phyloP scores from a whole-genome alignment of 2,888 invertebrate species.

The Serripes groenlandicus region DNA sequence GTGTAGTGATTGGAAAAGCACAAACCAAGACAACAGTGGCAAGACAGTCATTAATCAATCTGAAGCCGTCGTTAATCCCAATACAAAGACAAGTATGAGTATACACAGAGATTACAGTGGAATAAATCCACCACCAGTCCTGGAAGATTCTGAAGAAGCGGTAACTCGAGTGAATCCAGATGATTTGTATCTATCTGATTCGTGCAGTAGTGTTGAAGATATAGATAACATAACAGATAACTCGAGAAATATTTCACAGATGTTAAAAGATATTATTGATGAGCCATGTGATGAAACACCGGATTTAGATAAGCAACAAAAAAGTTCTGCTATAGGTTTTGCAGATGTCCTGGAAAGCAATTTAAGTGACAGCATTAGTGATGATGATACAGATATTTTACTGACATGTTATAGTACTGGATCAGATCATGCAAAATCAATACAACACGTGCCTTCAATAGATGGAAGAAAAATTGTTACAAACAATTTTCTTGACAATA shows the following conservation, averaged over 20 bases:
- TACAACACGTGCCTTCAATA: background rate
- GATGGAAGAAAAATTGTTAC: background rate
- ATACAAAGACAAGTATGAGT: background rate
- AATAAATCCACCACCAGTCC: background rate
- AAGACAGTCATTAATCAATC: background rate
- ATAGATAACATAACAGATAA: slow-evolving; percentile 34
- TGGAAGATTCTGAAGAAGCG: background rate
- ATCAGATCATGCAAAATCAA: background rate
- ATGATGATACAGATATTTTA: slow-evolving; percentile 2
- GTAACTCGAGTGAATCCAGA: background rate
- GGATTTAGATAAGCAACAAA: background rate
- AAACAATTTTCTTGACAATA: background rate
- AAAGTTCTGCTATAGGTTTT: background rate
- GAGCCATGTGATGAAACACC: slow-evolving; percentile 6
- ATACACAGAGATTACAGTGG: background rate
- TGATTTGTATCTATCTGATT: background rate
- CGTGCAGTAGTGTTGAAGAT: slow-evolving; percentile 35
- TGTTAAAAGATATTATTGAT: slow-evolving; percentile 54
- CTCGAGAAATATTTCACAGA: slow-evolving; percentile 47
- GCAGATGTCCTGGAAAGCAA: background rate
- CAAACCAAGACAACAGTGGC: background rate
- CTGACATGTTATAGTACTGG: background rate
- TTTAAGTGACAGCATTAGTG: background rate
- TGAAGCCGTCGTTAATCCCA: too few species aligned
- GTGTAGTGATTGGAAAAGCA: background rate